Conservation (phyloP, 2,797 vertebrate species). For the Smutsia temminckii region DNA sequence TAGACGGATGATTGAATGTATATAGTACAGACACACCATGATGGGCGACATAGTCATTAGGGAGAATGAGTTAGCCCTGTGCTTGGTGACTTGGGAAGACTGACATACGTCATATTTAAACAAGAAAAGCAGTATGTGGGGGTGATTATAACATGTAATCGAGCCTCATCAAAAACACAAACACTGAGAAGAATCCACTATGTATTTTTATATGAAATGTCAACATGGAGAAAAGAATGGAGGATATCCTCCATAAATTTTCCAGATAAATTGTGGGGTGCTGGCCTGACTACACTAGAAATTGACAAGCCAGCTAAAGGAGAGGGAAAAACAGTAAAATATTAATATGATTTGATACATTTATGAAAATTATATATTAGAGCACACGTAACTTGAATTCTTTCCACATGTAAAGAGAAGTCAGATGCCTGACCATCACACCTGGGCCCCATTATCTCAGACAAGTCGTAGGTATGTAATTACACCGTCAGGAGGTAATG, state of each 20-base stretch:
- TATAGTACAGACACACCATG: neutral
- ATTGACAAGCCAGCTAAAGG: neutral
- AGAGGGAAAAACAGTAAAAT: neutral
- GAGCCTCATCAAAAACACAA: neutral
- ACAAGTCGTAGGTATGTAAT: neutral
- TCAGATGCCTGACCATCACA: neutral
- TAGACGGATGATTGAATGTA: neutral
- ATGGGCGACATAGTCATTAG: neutral
- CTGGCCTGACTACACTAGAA: neutral
- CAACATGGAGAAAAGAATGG: neutral
- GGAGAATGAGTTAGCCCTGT: neutral
- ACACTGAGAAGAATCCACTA: neutral
- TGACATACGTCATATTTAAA: neutral
- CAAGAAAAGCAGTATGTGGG: neutral
- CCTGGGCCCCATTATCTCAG: neutral
- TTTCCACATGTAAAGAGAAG: neutral
- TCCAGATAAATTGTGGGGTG: neutral
- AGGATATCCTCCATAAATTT: neutral
- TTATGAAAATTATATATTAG: slow-evolving; percentile 14
- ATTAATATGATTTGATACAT: neutral
- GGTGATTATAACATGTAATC: neutral
- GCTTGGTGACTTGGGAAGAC: neutral
- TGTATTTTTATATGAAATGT: neutral
- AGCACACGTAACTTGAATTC: neutral
- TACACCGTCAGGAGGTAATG: neutral